phyloP scores from a whole-genome alignment of 2,888 invertebrate genomes.

The Dinocampus coccinellae region DNA sequence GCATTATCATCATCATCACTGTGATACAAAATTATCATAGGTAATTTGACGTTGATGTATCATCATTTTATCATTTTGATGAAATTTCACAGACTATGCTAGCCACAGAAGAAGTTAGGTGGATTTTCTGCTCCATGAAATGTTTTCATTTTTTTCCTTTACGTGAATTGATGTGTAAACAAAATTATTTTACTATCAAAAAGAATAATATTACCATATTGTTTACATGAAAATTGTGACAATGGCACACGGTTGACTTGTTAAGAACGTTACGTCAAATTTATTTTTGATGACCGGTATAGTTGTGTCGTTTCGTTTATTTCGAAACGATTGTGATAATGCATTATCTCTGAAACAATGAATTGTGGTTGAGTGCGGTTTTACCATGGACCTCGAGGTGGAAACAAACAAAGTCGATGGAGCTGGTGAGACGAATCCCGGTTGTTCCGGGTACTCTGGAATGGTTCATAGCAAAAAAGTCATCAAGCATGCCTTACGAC shows the following conservation, averaged over 20 bases:
- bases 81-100: neutral
- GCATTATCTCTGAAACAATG: slow-evolving; percentile 38
- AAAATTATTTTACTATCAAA: neutral
- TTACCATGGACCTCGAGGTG: slow-evolving; percentile 61
- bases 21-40: neutral
- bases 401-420: slow-evolving; percentile 61
- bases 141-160: slow-evolving; percentile 11
- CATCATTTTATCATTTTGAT: neutral
- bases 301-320: slow-evolving; percentile 7
- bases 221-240: neutral
- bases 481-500: slow-evolving; percentile 83
- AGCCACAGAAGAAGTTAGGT: neutral
- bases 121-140: neutral
- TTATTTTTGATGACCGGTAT: slow-evolving; percentile 9
- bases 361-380: slow-evolving; percentile 43
- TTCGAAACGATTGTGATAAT: slow-evolving; percentile 28
- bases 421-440: slow-evolving; percentile 59
- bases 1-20: neutral
- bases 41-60: neutral
- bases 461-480: slow-evolving; percentile 75
- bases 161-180: neutral
- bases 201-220: neutral
- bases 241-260: slow-evolving; percentile 6
- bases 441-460: slow-evolving; percentile 63
- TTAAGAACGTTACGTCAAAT: slow-evolving; percentile 1